Percentiles rank a stretch among this genome's conserved stretches.
Conservation (phyloP, 2,113 vertebrate genomes). For the Gambusia holbrooki region DNA sequence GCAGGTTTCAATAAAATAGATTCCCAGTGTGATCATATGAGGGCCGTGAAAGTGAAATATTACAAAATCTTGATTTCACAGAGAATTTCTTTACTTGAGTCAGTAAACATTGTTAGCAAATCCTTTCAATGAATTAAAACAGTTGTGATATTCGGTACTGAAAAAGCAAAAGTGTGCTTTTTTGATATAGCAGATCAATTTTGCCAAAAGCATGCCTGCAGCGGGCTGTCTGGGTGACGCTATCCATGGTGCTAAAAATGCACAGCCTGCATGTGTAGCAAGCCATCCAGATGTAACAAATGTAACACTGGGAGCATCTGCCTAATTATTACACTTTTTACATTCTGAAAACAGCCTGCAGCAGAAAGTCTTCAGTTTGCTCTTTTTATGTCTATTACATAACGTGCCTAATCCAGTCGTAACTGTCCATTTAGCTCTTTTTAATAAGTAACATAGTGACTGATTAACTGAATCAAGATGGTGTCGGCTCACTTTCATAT, state of each 20-base stretch:
- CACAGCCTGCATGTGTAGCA: neutral
- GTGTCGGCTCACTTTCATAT: neutral
- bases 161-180: neutral
- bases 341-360: conserved; percentile 15
- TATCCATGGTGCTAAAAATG: conserved; percentile 21
- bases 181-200: neutral
- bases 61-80: conserved; percentile 22
- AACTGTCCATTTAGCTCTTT: conserved; percentile 6
- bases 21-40: conserved; percentile 8
- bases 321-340: conserved; percentile 22
- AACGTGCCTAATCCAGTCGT: conserved; percentile 15
- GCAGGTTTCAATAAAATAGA: conserved; percentile 20
- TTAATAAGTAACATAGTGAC: conserved; percentile 1
- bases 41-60: conserved; percentile 11
- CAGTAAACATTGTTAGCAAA: neutral
- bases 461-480: neutral
- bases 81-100: neutral
- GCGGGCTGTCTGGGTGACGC: neutral
- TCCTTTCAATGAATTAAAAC: neutral
- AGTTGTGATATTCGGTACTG: neutral
- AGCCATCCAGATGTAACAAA: neutral
- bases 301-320: conserved; percentile 9
- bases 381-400: conserved; percentile 14
- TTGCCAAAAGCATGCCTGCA: neutral
- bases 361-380: neutral